phyloP scores from a whole-genome alignment of 2,797 vertebrate species.

The Spea hammondii region DNA sequence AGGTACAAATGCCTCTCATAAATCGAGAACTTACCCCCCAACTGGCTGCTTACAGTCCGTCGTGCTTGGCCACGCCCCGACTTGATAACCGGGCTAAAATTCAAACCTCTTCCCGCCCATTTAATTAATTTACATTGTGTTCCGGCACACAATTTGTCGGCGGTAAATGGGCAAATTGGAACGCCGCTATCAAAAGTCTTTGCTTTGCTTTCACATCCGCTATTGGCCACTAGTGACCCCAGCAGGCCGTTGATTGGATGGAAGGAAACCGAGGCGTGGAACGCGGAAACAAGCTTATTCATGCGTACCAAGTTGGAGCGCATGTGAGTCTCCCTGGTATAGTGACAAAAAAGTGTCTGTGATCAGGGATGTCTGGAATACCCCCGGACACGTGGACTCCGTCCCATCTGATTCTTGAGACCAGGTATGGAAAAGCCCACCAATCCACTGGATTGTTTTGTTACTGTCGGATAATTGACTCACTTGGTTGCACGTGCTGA shows the following conservation, averaged over 20 bases:
- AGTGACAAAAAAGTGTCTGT: constrained; percentile 28
- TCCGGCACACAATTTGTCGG: neutral
- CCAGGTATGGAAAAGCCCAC: constrained; percentile 66
- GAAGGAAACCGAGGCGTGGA: neutral
- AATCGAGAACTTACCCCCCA: no score
- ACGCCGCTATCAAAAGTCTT: no score
- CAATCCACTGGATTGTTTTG: neutral
- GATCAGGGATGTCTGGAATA: constrained; percentile 69
- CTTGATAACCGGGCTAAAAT: neutral
- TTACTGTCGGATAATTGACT: neutral
- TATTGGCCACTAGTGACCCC: no score
- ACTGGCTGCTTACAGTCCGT: neutral
- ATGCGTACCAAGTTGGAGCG: neutral
- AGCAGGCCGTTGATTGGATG: neutral
- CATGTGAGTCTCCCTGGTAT: constrained; percentile 35
- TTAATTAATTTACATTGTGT: neutral
- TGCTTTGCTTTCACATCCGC: no score
- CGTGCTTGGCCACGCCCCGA: neutral
- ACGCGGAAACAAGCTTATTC: neutral
- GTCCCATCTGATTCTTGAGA: constrained; percentile 73
- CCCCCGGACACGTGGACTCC: constrained; percentile 91
- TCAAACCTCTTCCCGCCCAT: neutral
- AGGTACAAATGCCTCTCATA: no score
- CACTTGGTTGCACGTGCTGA: neutral
- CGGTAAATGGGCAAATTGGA: no score